Evolutionary conservation across 2,888 invertebrate species (phyloP), one percentile per base, ranked within the genome.

Genomic region (Monoplex corrugatus): DNA sequence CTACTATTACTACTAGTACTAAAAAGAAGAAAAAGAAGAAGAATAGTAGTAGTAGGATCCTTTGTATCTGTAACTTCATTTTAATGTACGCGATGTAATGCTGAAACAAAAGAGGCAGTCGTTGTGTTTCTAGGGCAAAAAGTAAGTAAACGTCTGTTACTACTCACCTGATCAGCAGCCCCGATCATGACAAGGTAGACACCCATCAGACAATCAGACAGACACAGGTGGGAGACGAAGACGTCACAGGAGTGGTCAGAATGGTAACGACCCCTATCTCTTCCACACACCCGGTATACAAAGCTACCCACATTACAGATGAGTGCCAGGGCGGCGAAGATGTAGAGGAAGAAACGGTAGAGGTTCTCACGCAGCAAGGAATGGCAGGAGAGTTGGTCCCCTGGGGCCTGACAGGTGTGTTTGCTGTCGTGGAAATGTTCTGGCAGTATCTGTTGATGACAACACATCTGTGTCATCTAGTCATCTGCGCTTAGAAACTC

Each of bases 301-400:
- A 93, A 19, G 5, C 90, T 91, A 19, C 91, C 72, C 13, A 40
- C 38, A 84, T 93, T 93, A 6, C 93, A 92, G n/a, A 90, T 50
- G 8, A 93, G 87, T 1, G 93, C 91, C 44, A 90, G 72, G 38
- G 89, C 38, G 23, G 92, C 92, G 40, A 91, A 87, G 63, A 93
- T 78, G 92, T 91, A 93, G 57, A 93, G 89, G 45, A 89, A 87
- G 10, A 89, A 85, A 50, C 91, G 83, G 40, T 92, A 88, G 40
- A 89, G 75, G 28, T 90, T 85, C 40, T 90, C 87, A 57, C 90
- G 87, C 90, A 93, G 90, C 43, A 93, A 90, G 86, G 93, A 92
- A 32, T 89, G 89, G 86, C 93, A 93, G 23, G 93, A 93, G 80
- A 92, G 87, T 38, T 88, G 87, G 87, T 91, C 90, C n/a, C 91